Percentiles rank a stretch among this genome's conserved stretches.
Evolutionary conservation across 2,797 vertebrate genomes (phyloP).

Genomic region (Allobates femoralis): DNA sequence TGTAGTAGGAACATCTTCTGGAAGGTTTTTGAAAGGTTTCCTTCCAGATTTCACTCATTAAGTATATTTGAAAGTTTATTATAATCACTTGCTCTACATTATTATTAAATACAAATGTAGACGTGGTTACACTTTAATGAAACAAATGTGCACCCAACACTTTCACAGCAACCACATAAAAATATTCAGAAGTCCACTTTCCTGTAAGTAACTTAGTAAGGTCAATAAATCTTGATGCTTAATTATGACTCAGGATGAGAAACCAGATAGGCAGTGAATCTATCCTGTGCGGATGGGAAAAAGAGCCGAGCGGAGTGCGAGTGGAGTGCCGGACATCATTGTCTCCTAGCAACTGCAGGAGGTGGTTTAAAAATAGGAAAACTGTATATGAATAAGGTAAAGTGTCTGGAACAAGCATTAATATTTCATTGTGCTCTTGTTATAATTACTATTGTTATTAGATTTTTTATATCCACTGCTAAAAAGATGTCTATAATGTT

Average conservation of each 20-base stretch:
- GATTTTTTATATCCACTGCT: not conserved
- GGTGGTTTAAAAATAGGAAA: conserved; percentile 48
- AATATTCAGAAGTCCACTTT: not conserved
- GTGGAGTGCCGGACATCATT: conserved; percentile 29
- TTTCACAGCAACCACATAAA: not conserved
- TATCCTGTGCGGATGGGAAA: not conserved
- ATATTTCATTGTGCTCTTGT: conserved; percentile 33
- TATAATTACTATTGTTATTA: conserved; percentile 8
- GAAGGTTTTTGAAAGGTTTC: too few relatives aligned
- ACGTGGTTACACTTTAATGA: not conserved
- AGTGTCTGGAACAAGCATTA: conserved; percentile 41
- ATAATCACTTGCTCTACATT: too few relatives aligned
- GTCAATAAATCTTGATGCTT: not conserved
- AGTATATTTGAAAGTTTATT: too few relatives aligned
- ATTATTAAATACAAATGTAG: too few relatives aligned
- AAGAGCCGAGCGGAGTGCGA: conserved; percentile 7
- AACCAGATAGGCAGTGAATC: conserved; percentile 24
- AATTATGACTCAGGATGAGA: not conserved
- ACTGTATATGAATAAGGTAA: conserved; percentile 52
- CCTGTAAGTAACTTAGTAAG: not conserved
- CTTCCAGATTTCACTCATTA: too few relatives aligned
- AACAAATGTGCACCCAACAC: not conserved
- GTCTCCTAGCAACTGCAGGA: conserved; percentile 42
- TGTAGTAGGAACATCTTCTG: too few relatives aligned
- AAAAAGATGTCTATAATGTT: not conserved